Conservation (phyloP, 2,888 invertebrate genomes). For the Tenodera sinensis region DNA sequence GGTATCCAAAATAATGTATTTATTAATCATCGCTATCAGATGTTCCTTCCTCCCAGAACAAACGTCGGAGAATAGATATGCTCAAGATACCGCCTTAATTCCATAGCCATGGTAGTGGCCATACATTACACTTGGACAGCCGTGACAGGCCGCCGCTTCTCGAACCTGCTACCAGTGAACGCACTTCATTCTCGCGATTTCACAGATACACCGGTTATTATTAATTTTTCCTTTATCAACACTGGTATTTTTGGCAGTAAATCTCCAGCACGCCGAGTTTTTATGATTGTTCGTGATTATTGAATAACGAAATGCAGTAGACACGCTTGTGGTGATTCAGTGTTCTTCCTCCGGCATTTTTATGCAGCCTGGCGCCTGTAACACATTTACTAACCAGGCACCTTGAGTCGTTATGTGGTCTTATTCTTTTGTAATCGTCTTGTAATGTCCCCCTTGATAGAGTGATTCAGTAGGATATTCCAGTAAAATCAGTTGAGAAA, state of each 20-base stretch:
- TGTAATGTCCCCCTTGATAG: too few relatives aligned
- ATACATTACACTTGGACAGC: neutral
- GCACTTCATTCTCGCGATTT: neutral
- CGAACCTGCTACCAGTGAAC: neutral
- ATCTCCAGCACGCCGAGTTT: neutral
- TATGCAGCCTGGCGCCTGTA: too few relatives aligned
- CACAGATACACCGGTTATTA: neutral
- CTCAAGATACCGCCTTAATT: neutral
- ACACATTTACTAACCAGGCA: too few relatives aligned
- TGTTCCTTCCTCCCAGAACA: neutral
- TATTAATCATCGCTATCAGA: constrained; percentile 29
- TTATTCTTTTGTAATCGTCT: too few relatives aligned
- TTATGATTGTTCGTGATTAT: neutral
- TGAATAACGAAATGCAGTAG: neutral
- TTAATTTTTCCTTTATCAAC: neutral
- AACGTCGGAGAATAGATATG: neutral
- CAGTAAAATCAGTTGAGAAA: too few relatives aligned
- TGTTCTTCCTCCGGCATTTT: neutral
- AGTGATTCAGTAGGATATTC: too few relatives aligned
- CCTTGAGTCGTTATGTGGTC: too few relatives aligned
- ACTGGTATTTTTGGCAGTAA: neutral
- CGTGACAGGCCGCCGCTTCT: neutral
- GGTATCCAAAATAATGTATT: constrained; percentile 28
- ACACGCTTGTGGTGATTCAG: neutral
- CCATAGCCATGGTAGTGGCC: neutral